Evolutionary conservation across 2,797 vertebrate genomes (phyloP).

Genomic region (Catharus ustulatus): DNA sequence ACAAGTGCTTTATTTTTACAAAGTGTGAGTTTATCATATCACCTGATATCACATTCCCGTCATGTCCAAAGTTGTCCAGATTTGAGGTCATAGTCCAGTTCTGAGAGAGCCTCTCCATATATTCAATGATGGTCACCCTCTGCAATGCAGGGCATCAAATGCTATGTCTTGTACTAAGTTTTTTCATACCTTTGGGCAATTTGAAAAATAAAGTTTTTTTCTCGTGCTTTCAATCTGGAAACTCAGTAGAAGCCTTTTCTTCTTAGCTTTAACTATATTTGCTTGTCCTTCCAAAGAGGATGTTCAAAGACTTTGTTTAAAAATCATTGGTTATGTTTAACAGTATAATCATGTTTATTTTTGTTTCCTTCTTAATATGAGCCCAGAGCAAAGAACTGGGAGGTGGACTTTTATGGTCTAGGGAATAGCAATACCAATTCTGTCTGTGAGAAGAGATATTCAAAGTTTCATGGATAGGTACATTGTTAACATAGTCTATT

Average conservation of each 20-base stretch:
- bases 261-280: neutral
- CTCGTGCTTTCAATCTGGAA: neutral
- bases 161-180: neutral
- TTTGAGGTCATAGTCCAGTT: neutral
- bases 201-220: neutral
- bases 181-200: neutral
- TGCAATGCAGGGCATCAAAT: neutral
- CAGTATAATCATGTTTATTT: neutral
- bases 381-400: neutral
- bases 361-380: neutral
- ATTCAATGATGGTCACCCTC: neutral
- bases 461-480: neutral
- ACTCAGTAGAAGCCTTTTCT: neutral
- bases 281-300: neutral
- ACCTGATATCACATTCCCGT: neutral
- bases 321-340: neutral
- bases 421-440: neutral
- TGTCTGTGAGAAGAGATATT: neutral
- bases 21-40: neutral
- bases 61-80: neutral
- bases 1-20: neutral
- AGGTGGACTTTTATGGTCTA: neutral
- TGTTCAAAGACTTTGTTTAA: neutral
- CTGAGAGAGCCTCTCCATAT: neutral
- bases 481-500: neutral